phyloP scores from a whole-genome alignment of 1,140 invertebrate species.

The Drosophila mauritiana region DNA sequence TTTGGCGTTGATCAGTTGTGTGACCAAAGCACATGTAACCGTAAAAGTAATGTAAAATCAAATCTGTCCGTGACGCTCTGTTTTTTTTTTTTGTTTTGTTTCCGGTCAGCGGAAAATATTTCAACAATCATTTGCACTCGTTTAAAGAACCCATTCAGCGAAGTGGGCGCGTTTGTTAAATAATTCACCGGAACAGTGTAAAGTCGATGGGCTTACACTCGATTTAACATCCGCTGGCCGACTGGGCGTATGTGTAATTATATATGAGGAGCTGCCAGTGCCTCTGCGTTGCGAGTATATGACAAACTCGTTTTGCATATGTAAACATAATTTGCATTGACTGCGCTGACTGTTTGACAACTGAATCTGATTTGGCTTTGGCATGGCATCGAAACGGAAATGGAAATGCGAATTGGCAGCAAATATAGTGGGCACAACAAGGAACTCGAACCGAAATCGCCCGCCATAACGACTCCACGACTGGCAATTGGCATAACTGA shows the following conservation, averaged over 20 bases:
- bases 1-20: neutral
- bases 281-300: neutral
- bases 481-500: conserved; percentile 20
- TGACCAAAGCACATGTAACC: neutral
- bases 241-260: conserved; percentile 19
- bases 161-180: conserved; percentile 6
- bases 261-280: conserved; percentile 1
- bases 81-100: conserved; percentile 8
- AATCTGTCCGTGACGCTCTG: conserved; percentile 2
- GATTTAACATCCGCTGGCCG: conserved; percentile 48
- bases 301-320: conserved; percentile 41
- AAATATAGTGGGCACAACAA: neutral
- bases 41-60: conserved; percentile 1
- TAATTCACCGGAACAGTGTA: conserved; percentile 24
- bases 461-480: neutral
- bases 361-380: conserved; percentile 1
- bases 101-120: conserved; percentile 1
- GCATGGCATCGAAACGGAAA: too few species aligned
- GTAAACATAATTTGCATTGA: conserved; percentile 50
- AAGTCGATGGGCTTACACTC: conserved; percentile 34
- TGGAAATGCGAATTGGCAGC: neutral
- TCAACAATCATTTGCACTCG: conserved; percentile 17
- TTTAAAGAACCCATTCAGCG: neutral
- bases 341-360: conserved; percentile 37
- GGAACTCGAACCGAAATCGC: neutral